Evolutionary conservation across 1,140 invertebrate genomes (phyloP), one percentile per base, ranked within the genome.

Genomic region (Mycetomoellerius zeteki): DNA sequence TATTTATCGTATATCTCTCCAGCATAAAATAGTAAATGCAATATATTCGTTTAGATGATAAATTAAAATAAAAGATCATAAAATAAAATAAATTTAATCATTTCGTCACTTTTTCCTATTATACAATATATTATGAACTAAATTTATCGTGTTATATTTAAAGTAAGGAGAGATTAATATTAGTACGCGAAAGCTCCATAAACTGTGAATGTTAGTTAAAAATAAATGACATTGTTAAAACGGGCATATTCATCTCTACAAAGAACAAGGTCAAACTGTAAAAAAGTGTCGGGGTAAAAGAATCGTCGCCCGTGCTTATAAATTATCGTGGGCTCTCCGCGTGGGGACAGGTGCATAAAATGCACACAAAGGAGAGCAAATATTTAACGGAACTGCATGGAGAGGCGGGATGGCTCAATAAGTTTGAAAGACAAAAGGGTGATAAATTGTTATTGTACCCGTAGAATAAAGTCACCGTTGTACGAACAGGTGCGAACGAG

Each of bases 391-490:
- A 75, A 84, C 80, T 84, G 80, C 54, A 60, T 50, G 71, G 80
- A 60, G 69, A 84, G 80, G 69, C 37, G 80, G 69, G 37, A 58
- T 69, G 76, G 67, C 47, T 60, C 80, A 84, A 84, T 84, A 84
- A 84, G 80, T 84, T 84, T 84, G 27, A 81, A 82, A 89, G 84
- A 89, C 88, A 89, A 89, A 89, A 81, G 84, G 73, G 52, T 89
- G 88, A 89, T 89, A 82, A 89, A 89, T 89, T 78, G 82, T 86
- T 86, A 89, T 80, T 76, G 82, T 65, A 54, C 56, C 50, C 52
- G 54, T 43, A 12, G 43, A 54, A 87, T 87, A 85, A 85, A 88
- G 86, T 87, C 85, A 72, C 72, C 77, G 86, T 78, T 85, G 82
- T 78, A 67, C 82, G 73, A 78, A 47, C 43, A 71, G 62, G 50